A percentile compares a stretch with the other conserved stretches of the same genome.
These are phyloP conservation scores for Micromys minutus DNA, from an alignment of 2,113 vertebrate genomes.

Conservation along the genomic window DNA sequence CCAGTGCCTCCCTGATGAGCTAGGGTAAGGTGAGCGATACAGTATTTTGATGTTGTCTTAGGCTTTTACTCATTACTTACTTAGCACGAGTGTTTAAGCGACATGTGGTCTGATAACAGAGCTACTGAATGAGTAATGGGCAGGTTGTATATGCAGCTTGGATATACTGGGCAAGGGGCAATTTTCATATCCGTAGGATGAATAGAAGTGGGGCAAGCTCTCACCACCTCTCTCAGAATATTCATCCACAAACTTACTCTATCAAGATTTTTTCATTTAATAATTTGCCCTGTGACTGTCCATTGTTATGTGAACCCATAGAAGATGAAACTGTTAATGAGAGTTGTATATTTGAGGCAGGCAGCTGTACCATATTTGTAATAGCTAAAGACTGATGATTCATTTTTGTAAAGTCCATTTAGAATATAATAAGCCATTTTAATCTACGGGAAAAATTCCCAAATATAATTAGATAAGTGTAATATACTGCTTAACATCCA, in stretches of 20 bases:
- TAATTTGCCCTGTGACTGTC: not conserved
- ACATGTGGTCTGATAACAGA: not conserved
- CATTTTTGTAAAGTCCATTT: not conserved
- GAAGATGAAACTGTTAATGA: not conserved
- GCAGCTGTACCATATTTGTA: not conserved
- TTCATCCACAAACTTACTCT: not conserved
- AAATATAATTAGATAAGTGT: conserved; percentile 53
- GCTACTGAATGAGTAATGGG: no score
- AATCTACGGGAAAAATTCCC: not conserved
- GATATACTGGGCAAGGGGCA: not conserved
- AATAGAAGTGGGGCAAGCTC: not conserved
- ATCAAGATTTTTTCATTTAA: not conserved
- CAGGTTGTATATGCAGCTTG: no score
- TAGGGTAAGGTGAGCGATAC: not conserved
- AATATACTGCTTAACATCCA: conserved; percentile 34
- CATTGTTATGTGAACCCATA: not conserved
- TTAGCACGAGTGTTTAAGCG: not conserved
- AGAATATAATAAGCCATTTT: conserved; percentile 39
- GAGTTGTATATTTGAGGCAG: no score
- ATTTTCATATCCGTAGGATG: not conserved
- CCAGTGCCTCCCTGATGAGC: not conserved
- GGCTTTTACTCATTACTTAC: no score
- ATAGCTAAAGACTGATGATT: not conserved
- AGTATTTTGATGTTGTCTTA: not conserved
- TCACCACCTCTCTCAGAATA: not conserved